Evolutionary conservation across 1,140 invertebrate genomes (phyloP).

Genomic region (Drosophila lini): DNA sequence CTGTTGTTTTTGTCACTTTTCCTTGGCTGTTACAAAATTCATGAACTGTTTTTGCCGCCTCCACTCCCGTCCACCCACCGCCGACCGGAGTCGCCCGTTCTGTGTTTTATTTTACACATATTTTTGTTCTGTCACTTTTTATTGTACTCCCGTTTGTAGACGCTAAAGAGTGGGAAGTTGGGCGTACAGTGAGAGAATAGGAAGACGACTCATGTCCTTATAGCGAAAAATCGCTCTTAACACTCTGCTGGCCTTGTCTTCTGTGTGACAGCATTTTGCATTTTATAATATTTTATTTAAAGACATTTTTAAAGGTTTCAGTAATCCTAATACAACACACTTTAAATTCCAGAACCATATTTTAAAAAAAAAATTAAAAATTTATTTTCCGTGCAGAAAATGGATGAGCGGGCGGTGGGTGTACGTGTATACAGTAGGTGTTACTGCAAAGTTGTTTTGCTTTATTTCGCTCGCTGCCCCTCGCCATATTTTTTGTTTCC

Average conservation of each 20-base stretch:
- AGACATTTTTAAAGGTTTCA: background rate
- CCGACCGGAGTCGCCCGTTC: conserved; percentile 33
- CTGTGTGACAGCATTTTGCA: no score
- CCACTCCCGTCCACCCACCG: conserved; percentile 17
- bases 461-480: conserved; percentile 34
- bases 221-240: background rate
- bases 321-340: no score
- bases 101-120: conserved; percentile 79
- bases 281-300: no score
- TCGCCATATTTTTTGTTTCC: conserved; percentile 21
- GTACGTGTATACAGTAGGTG: conserved; percentile 30
- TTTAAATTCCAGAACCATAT: background rate
- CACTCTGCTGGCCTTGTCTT: background rate
- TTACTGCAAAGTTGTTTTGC: conserved; percentile 62
- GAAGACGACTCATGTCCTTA: background rate
- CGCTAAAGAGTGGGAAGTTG: conserved; percentile 26
- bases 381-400: conserved; percentile 1
- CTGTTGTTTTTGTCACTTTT: conserved; percentile 75
- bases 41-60: conserved; percentile 73
- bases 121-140: conserved; percentile 81
- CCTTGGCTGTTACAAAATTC: conserved; percentile 75
- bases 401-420: background rate
- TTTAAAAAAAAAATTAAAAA: no score
- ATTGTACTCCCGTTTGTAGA: conserved; percentile 63
- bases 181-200: background rate